Evolutionary conservation across 2,113 vertebrate genomes (phyloP).

Genomic region (Pseudorasbora parva): DNA sequence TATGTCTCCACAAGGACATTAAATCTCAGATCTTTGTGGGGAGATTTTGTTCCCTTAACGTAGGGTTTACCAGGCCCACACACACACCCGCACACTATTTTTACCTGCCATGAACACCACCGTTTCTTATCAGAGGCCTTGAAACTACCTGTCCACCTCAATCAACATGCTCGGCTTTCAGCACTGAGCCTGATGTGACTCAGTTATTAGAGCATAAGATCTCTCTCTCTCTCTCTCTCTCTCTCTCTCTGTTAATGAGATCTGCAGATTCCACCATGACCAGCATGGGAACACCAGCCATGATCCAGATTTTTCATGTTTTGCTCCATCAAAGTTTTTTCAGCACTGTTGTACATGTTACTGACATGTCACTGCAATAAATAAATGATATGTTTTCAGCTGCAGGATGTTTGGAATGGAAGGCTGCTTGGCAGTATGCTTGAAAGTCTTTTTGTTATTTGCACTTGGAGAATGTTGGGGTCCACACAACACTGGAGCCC

Average conservation of each 20-base stretch:
- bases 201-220: constrained; percentile 76
- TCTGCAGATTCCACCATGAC: constrained; percentile 49
- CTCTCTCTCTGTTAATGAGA: constrained; percentile 3
- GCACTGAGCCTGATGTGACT: constrained; percentile 70
- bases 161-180: constrained; percentile 70
- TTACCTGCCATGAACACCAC: constrained; percentile 60
- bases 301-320: constrained; percentile 31
- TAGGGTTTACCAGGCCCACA: no score
- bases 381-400: constrained; percentile 19
- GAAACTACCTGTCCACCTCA: constrained; percentile 77
- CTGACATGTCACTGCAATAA: constrained; percentile 2
- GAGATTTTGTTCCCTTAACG: no score
- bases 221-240: constrained; percentile 16
- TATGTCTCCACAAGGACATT: no score
- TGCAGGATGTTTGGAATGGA: constrained; percentile 1
- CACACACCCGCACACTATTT: constrained; percentile 15
- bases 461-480: neutral
- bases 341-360: neutral
- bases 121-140: constrained; percentile 69
- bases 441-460: neutral
- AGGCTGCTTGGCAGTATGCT: no score
- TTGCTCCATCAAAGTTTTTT: constrained; percentile 31
- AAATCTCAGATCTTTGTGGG: no score
- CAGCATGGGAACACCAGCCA: neutral
- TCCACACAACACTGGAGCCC: neutral